Evolutionary conservation across 1,140 invertebrate species (phyloP), one percentile per base, ranked within the genome.

Genomic region (Drosophila nebulosa): DNA sequence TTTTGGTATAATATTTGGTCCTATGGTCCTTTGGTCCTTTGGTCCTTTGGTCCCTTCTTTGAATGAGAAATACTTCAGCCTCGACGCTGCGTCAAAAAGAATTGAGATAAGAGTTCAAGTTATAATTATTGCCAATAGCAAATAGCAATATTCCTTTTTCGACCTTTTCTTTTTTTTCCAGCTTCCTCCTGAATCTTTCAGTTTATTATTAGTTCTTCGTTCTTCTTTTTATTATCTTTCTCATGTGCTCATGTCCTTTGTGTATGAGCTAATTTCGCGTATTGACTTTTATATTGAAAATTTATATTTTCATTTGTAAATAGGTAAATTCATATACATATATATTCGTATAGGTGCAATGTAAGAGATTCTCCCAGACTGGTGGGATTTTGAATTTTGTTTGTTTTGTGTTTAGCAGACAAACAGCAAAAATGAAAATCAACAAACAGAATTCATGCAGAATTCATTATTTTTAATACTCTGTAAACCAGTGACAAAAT

Each of bases 401-500:
- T 84, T 84, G 66, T 74, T 85, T 84, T 84, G 80, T 84, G 80
- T 84, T 84, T 84, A 84, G 80, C 79, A 84, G 80, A 79, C 80
- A 84, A 84, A 84, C 80, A 84, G 72, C 72, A 79, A 85, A 79
- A 84, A 84, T 84, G 76, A 84, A 85, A 84, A 85, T 79, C 80
- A 85, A 84, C 80, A 84, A 79, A 46, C 39, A 46, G 39, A 46
- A 46, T 46, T 46, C 39, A 46, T 46, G 39, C 80, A 84, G 76
- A 79, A 79, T 84, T 84, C 24, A 50, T 32, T 27, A 9, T 16
- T 39, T 27, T 21, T 9, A 21, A 46, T 46, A 46, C 39, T 16
- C 39, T 21, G 2, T 46, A 46, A 46, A 9, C 9, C 9, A 21
- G 16, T 21, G 7, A 21, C 0, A 21, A 21, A 10, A 36, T 36